Evolutionary conservation across 2,888 invertebrate genomes (phyloP), one percentile per base, ranked within the genome.

Genomic region (Tenthredo scrophulariae): DNA sequence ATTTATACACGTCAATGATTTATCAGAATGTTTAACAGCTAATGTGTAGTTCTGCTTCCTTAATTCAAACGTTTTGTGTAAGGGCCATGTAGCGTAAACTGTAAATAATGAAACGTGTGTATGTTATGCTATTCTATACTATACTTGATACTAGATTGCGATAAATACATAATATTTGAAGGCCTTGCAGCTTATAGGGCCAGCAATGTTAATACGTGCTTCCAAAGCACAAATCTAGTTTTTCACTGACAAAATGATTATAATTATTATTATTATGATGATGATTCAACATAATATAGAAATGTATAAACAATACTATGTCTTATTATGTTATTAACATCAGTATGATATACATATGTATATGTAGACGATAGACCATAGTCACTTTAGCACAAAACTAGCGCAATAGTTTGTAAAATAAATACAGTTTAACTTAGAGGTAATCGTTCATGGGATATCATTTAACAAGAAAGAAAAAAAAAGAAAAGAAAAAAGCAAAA

Each of bases 141-240:
- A 33, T n/a, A 70, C 29, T 29, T 70, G n/a, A 70, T 70, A 70
- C 70, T 37, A 70, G 70, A 70, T 70, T 37, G 37, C 70, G 22
- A 70, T n/a, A 37, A 74, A 46, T 37, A 70, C 5, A 33, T 33
- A 33, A 37, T 62, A 62, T 10, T 62, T 62, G 13, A 62, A 26
- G 13, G 26, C 62, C 22, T 62, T 13, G 26, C 22, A 62, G 62
- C 62, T 62, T 74, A 74, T 22, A n/a, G 37, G 74, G 13, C 54
- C 77, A 26, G 54, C 77, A 13, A 54, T 54, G 77, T 87, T 62
- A 62, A 91, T 90, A 89, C 86, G 91, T 90, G 91, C 91, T 91
- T 91, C 91, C 91, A 85, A 87, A 86, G 86, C 86, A 88, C 88
- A 87, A 88, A 88, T 87, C 87, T 86, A 86, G 87, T 88, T 88